Conservation (phyloP, 2,113 vertebrate species). For the Hylia prasina region DNA sequence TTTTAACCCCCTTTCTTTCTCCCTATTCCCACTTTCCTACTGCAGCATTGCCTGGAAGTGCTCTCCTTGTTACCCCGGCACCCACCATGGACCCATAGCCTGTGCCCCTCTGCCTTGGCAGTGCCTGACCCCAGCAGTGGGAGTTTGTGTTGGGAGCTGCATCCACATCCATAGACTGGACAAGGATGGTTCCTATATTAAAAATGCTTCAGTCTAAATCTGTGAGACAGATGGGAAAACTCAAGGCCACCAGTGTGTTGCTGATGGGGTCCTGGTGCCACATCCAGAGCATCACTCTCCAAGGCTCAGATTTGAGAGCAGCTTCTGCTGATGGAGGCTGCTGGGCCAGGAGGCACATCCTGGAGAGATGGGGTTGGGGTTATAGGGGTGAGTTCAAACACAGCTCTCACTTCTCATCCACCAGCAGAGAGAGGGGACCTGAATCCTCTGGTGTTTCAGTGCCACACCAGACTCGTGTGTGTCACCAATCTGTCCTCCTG, state of each 20-base stretch:
- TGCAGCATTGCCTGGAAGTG: background rate
- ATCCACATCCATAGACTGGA: background rate
- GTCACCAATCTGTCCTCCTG: background rate
- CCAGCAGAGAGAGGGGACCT: background rate
- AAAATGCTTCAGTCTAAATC: background rate
- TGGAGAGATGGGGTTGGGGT: background rate
- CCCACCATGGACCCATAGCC: background rate
- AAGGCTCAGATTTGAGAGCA: background rate
- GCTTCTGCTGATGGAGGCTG: background rate
- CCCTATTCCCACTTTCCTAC: background rate
- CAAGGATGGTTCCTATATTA: background rate
- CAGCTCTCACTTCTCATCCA: background rate
- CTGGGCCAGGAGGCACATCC: background rate
- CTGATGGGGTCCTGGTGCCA: background rate
- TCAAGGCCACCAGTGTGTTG: background rate
- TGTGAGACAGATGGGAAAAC: background rate
- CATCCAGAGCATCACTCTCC: background rate
- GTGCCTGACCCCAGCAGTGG: background rate
- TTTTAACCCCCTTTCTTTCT: background rate
- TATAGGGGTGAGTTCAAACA: background rate
- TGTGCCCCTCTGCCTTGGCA: background rate
- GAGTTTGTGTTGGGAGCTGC: background rate
- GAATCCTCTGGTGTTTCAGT: background rate
- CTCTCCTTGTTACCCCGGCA: background rate
- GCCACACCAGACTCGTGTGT: rapidly evolving